Base-by-base conservation (phyloP, 2,888 invertebrate genomes). In the Vanessa cardui region DNA sequence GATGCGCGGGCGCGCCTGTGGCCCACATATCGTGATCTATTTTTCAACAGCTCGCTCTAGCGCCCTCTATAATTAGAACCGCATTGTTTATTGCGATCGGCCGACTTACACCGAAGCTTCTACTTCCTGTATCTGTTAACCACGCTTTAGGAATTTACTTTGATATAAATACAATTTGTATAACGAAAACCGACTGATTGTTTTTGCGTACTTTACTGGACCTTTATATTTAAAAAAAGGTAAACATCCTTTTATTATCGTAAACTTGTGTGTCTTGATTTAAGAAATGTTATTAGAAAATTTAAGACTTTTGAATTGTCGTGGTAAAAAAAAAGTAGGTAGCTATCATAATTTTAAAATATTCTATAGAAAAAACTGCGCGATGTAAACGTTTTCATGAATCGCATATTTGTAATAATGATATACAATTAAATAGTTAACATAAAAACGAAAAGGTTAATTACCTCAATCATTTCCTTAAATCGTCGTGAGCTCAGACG, bases 51-150 rank as follows among this genome's bases (percentile, higher is more conserved):
- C 77, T 76, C 79, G 77, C 79, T 80, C 83, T 81, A 85, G 80
- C 87, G 87, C 83, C 84, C 80, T 88, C 89, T 91, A 90, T 89
- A 84, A 86, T 85, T 92, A 92, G 88, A 87, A 83, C 81, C 80
- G 82, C 85, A 86, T 88, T 90, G 88, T 91, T 89, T 88, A 89
- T 88, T 82, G 82, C 80, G 76, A 80, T 76, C 83, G 83, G 82
- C 83, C 83, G 83, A 84, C 83, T 84, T 82, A 83, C 79, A 80
- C 33, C 39, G 78, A 80, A 77, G 65, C 70, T 66, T 59, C 67
- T 70, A 69, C 74, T 87, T 89, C 88, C 88, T 86, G 85, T 80
- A 81, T 84, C 82, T 77, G 74, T 64, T 72, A 62, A 52, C 64
- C 58, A 54, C 6, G 9, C 45, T 46, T 56, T 9, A n/a, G 33